Conservation (phyloP, 2,888 invertebrate species). For the Sepioteuthis lessoniana region DNA sequence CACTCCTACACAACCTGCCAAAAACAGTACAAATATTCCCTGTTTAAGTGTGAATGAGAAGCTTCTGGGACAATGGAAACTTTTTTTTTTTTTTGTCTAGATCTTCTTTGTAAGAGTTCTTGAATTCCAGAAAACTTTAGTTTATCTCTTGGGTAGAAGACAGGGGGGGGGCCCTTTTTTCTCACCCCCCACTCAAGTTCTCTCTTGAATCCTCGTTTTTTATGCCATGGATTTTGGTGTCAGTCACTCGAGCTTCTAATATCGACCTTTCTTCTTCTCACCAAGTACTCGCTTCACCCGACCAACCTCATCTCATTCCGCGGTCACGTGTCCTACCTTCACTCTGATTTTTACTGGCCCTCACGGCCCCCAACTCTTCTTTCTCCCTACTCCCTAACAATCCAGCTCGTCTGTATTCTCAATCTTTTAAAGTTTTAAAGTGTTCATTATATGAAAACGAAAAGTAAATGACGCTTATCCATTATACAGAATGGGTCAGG, state of each 20-base stretch:
- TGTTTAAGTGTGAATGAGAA: neutral
- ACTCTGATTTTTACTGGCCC: neutral
- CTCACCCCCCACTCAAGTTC: neutral
- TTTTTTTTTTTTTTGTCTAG: neutral
- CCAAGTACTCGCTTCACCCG: neutral
- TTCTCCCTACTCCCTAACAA: neutral
- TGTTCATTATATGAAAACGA: neutral
- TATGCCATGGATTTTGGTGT: neutral
- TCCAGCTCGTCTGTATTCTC: neutral
- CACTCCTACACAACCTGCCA: neutral
- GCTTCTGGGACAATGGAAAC: neutral
- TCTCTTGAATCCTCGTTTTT: neutral
- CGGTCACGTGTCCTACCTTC: neutral
- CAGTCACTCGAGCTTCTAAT: neutral
- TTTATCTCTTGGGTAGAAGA: neutral
- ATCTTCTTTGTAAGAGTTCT: neutral
- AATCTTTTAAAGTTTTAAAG: conserved; percentile 9
- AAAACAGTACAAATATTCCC: neutral
- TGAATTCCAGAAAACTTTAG: neutral
- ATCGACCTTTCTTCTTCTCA: neutral
- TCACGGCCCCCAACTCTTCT: neutral
- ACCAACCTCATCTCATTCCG: neutral
- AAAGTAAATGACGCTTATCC: neutral
- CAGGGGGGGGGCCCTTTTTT: neutral
- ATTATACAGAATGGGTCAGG: neutral